Evolutionary conservation across 2,888 invertebrate genomes (phyloP), one percentile per base, ranked within the genome.

Genomic region (Philonicus albiceps): DNA sequence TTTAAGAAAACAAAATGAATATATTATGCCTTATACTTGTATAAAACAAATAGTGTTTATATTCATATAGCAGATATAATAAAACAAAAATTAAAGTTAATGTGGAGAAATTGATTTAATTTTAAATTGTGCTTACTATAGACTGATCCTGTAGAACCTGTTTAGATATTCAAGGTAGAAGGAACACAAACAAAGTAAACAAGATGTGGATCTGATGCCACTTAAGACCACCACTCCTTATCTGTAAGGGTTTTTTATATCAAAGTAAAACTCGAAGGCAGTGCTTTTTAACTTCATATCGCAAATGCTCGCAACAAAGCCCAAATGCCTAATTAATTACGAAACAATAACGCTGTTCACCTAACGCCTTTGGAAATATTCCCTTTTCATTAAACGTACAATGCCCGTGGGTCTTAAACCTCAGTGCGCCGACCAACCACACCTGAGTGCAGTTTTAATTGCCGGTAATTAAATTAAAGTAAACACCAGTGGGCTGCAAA

Each of bases 391-490:
- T 55, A 19, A 8, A 0, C 55, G 55, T 55, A 22, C 55, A 22
- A 22, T 55, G n/a, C 55, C 8, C 8, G 55, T 55, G 8, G 55
- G 55, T 55, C 22, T 19, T 3, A 8, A 8, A 6, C 8, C 55
- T 22, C 2, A 2, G 22, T 19, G 55, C 6, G 7, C 22, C n/a
- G 37, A 11, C 34, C 34, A 37, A 2, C 37, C 37, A 37, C 37
- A 37, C 37, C 37, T 37, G 37, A 40, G 43, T 22, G 37, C 30
- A 78, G 19, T 27, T 43, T 78, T 78, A 78, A 78, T 78, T 78
- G 78, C 49, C 22, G 43, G 78, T 78, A 78, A 78, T 78, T 78
- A 78, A 78, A 78, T 78, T 78, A 43, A 78, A 22, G 78, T 43
- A 78, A 78, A 78, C 78, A 78, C 78, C 43, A 78, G 43, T 43